These are phyloP conservation scores for Eupeodes corollae DNA, from an alignment of 1,140 invertebrate genomes.

Conservation along the genomic window DNA sequence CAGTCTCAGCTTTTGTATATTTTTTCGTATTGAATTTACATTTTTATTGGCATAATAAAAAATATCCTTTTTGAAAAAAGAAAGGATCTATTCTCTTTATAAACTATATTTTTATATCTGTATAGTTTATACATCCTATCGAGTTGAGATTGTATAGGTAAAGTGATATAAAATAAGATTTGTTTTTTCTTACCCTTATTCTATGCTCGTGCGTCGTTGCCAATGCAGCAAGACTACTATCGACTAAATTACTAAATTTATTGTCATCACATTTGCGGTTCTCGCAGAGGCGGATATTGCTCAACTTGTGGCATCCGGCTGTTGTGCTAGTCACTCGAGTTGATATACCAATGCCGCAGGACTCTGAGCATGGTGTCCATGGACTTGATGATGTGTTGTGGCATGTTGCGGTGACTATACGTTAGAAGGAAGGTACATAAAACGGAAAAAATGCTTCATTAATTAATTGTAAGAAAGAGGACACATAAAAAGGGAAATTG, in stretches of 20 bases:
- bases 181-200: slow-evolving; percentile 27
- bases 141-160: too few relatives aligned
- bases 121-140: too few relatives aligned
- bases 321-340: slow-evolving; percentile 49
- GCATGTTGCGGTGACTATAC: slow-evolving; percentile 38
- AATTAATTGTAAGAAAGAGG: background rate
- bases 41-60: too few relatives aligned
- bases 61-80: background rate
- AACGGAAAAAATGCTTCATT: background rate
- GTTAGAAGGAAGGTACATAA: background rate
- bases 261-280: slow-evolving; percentile 35
- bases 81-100: too few relatives aligned
- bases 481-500: too few relatives aligned
- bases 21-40: background rate
- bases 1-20: background rate
- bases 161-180: background rate
- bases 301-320: slow-evolving; percentile 43
- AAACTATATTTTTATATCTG: too few relatives aligned
- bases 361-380: slow-evolving; percentile 51
- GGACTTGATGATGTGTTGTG: slow-evolving; percentile 39
- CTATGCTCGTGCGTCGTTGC: slow-evolving; percentile 19
- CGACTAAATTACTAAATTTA: slow-evolving; percentile 8
- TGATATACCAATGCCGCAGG: slow-evolving; percentile 52
- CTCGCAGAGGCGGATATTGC: slow-evolving; percentile 51
- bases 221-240: background rate